These are phyloP conservation scores for Acanthosepion lycidas DNA, from an alignment of 2,888 invertebrate genomes.

Conservation along the genomic window DNA sequence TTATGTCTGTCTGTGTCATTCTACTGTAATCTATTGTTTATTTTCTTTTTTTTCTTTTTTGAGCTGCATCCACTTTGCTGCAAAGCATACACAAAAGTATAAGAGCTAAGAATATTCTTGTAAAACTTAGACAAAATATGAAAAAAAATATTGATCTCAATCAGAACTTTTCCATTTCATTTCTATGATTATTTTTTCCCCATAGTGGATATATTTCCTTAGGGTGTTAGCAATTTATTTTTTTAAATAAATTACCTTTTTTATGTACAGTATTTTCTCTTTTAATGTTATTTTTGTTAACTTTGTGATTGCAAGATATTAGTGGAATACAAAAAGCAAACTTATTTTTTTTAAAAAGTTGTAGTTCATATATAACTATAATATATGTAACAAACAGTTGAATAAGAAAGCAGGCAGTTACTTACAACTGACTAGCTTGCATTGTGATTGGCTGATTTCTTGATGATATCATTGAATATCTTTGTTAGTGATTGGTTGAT, in stretches of 20 bases:
- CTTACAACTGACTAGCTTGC: no score
- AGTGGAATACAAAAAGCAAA: neutral
- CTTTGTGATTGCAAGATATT: neutral
- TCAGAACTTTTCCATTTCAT: neutral
- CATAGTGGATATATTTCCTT: neutral
- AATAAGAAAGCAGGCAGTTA: no score
- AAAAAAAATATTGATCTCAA: neutral
- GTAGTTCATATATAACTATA: no score
- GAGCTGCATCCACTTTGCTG: neutral
- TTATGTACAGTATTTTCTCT: neutral
- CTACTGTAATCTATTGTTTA: neutral
- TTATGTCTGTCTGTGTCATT: neutral
- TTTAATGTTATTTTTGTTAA: neutral
- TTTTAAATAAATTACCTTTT: neutral
- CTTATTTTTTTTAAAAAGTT: neutral
- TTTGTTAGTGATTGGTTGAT: no score
- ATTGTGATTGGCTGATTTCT: no score
- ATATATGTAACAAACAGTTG: no score
- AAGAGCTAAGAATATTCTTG: neutral
- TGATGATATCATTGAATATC: no score
- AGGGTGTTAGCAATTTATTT: neutral
- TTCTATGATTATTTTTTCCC: neutral
- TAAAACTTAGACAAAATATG: neutral
- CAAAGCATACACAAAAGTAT: neutral
- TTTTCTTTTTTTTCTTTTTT: neutral